Evolutionary conservation across 2,888 invertebrate genomes (phyloP).

Genomic region (Ennomos quercinarius): DNA sequence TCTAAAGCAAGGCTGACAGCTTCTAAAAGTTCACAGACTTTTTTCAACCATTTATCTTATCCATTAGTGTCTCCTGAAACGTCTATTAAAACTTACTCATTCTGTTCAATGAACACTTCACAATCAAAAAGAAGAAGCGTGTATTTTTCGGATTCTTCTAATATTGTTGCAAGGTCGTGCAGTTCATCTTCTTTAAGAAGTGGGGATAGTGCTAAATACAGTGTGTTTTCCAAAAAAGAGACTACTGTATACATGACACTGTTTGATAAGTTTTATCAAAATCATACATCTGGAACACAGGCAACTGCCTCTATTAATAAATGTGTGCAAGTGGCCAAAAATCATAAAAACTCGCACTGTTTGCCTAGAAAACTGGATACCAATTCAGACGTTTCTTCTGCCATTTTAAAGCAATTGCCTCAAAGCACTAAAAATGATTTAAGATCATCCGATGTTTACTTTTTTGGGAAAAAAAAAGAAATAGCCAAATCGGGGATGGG

Average conservation of each 20-base stretch:
- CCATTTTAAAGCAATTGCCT: constrained; percentile 42
- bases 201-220: constrained; percentile 18
- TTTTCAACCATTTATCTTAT: constrained; percentile 33
- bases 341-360: constrained; percentile 13
- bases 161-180: constrained; percentile 43
- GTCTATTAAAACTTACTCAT: constrained; percentile 32
- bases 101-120: constrained; percentile 43
- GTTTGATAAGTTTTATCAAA: constrained; percentile 51
- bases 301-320: constrained; percentile 79
- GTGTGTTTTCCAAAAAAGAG: constrained; percentile 43
- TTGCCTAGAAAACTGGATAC: constrained; percentile 27
- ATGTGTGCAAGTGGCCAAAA: constrained; percentile 66
- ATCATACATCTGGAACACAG: constrained; percentile 65
- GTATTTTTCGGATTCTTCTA: constrained; percentile 49
- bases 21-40: constrained; percentile 40
- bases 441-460: constrained; percentile 63
- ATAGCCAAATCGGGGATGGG: constrained; percentile 62
- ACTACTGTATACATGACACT: constrained; percentile 69
- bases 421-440: constrained; percentile 23
- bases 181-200: constrained; percentile 23
- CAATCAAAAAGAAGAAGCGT: constrained; percentile 48
- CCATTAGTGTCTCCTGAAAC: constrained; percentile 32
- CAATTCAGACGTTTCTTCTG: constrained; percentile 46
- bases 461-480: constrained; percentile 63
- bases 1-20: constrained; percentile 33